Percentiles rank a stretch among this genome's conserved stretches.
Conservation (phyloP, 2,113 vertebrate genomes). For the Limnothrissa miodon region DNA sequence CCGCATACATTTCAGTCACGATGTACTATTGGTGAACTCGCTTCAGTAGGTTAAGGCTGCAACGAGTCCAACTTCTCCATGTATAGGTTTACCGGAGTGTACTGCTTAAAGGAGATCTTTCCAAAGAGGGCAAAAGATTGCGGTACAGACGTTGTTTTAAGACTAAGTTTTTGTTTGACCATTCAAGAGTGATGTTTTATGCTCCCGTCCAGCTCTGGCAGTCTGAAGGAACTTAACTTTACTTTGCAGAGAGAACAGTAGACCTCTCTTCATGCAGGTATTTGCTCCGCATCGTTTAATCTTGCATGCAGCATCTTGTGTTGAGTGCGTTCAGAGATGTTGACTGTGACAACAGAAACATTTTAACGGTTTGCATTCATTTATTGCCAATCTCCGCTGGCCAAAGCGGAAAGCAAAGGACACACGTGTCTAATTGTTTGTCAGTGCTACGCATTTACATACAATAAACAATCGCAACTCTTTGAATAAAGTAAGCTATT, state of each 20-base stretch:
- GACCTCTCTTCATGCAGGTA: slow-evolving; percentile 57
- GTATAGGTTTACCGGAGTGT: slow-evolving; percentile 19
- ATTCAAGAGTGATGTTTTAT: slow-evolving; percentile 70
- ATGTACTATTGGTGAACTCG: slow-evolving; percentile 20
- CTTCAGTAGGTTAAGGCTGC: slow-evolving; percentile 10
- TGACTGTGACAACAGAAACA: slow-evolving; percentile 22
- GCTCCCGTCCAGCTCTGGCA: slow-evolving; percentile 66
- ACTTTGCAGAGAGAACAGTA: slow-evolving; percentile 50
- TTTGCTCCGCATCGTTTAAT: slow-evolving; percentile 26
- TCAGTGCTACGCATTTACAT: slow-evolving; percentile 50
- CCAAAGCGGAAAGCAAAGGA: background rate
- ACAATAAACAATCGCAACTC: slow-evolving; percentile 41
- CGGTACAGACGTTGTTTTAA: slow-evolving; percentile 41
- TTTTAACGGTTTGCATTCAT: slow-evolving; percentile 38
- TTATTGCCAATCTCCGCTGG: slow-evolving; percentile 28
- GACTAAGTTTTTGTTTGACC: slow-evolving; percentile 55
- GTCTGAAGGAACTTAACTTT: slow-evolving; percentile 68
- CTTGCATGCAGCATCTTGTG: slow-evolving; percentile 48
- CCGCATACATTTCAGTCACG: slow-evolving; percentile 15
- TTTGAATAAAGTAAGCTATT: slow-evolving; percentile 9
- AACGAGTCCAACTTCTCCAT: slow-evolving; percentile 8
- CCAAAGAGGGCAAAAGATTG: slow-evolving; percentile 32
- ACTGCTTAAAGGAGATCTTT: background rate
- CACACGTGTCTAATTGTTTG: slow-evolving; percentile 12
- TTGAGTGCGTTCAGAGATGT: slow-evolving; percentile 37